phyloP scores from a whole-genome alignment of 2,888 invertebrate genomes.

The Spialia ferax region DNA sequence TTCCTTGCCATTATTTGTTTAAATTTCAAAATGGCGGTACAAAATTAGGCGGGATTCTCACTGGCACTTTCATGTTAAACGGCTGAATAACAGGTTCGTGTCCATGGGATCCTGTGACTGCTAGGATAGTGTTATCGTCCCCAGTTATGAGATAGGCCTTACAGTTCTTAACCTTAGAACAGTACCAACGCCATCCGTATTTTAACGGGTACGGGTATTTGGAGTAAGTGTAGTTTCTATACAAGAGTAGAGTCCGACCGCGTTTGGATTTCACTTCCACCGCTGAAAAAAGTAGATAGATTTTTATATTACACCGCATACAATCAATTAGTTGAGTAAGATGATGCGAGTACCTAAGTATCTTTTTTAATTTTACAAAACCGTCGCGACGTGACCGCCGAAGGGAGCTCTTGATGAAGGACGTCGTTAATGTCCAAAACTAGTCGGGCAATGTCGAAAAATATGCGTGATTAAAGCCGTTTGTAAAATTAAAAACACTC shows the following conservation, averaged over 20 bases:
- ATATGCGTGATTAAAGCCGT: no score
- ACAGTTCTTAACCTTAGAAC: slow-evolving; percentile 69
- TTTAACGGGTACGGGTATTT: slow-evolving; percentile 63
- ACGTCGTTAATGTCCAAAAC: no score
- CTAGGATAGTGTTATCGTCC: slow-evolving; percentile 40
- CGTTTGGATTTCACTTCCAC: slow-evolving; percentile 59
- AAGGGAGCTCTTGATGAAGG: no score
- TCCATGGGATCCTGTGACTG: slow-evolving; percentile 1
- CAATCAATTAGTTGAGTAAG: no score
- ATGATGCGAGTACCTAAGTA: no score
- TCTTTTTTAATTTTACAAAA: no score
- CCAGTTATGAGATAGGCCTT: slow-evolving; percentile 65
- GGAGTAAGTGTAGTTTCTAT: slow-evolving; percentile 67
- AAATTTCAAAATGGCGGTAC: not conserved
- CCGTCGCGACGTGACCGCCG: no score
- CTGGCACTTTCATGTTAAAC: not conserved
- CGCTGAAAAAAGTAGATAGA: slow-evolving; percentile 50
- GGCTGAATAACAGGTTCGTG: slow-evolving; percentile 2
- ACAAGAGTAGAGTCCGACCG: slow-evolving; percentile 64
- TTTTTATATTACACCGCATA: not conserved
- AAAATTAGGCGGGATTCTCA: not conserved
- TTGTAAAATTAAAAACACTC: no score
- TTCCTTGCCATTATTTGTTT: not conserved
- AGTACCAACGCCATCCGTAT: slow-evolving; percentile 72
- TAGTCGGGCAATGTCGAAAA: no score